A percentile compares a stretch with the other conserved stretches of the same genome.
Conservation (phyloP, 2,113 vertebrate genomes). For the Elgaria multicarinata region DNA sequence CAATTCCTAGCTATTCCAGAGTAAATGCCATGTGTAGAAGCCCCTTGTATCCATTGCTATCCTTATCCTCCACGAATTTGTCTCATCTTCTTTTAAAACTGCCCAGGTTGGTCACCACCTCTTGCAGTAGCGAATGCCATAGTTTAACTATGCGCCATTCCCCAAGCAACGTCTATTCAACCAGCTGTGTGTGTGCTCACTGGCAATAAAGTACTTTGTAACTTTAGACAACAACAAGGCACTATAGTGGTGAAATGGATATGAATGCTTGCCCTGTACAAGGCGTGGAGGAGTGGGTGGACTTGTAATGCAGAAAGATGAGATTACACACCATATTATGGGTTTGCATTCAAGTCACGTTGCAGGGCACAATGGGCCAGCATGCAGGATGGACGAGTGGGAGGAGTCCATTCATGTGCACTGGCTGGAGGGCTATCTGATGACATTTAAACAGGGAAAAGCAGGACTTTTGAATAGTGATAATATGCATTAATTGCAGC, state of each 20-base stretch:
- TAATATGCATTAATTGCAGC: background rate
- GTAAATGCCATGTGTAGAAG: background rate
- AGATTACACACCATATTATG: background rate
- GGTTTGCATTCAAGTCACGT: background rate
- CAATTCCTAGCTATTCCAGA: background rate
- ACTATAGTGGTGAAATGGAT: background rate
- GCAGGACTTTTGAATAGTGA: background rate
- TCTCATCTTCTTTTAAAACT: too few species aligned
- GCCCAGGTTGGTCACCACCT: background rate
- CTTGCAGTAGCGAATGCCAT: background rate
- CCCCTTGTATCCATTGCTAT: background rate
- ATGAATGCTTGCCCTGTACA: background rate
- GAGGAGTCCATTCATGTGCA: background rate
- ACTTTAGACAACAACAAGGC: background rate
- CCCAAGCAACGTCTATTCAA: background rate
- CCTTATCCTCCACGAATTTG: too few species aligned
- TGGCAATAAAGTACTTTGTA: background rate
- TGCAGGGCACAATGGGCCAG: background rate
- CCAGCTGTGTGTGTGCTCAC: background rate
- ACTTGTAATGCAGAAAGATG: background rate
- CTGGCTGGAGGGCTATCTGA: background rate
- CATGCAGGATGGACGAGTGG: too few species aligned
- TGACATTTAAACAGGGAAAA: background rate
- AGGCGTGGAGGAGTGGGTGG: background rate
- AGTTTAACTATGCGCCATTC: background rate